Base-by-base conservation (phyloP, 2,888 invertebrate genomes). In the Mayetiola destructor region DNA sequence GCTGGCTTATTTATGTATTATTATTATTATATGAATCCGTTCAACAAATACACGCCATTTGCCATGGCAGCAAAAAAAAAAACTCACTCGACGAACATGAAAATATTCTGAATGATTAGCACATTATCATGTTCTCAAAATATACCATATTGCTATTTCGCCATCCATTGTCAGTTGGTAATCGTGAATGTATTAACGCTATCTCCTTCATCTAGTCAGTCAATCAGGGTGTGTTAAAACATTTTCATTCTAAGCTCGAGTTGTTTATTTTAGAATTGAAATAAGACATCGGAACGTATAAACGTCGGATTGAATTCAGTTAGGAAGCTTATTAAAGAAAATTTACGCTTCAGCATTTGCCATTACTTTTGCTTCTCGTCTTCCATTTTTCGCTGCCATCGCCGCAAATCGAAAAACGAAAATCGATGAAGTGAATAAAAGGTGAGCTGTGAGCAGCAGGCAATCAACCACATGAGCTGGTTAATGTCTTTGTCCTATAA, bases 401-500 rank as follows among this genome's bases (percentile, higher is more conserved):
- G 10, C 23, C 23, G 12, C 21, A 12, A 2, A 12, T 23, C 21
- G 23, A 48, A 48, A 48, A 48, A 27, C 27, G 23, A 27, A 48
- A 6, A 23, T n/a, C 27, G 8, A 48, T 3, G n/a, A n/a, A n/a
- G n/a, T n/a, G n/a, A n/a, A n/a, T n/a, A n/a, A n/a, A n/a, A n/a
- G n/a, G n/a, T n/a, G n/a, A n/a, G n/a, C n/a, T n/a, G n/a, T n/a
- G n/a, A n/a, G n/a, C n/a, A n/a, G n/a, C n/a, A n/a, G n/a, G n/a
- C n/a, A n/a, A n/a, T n/a, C n/a, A n/a, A n/a, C n/a, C n/a, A n/a
- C n/a, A n/a, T n/a, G n/a, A n/a, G n/a, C n/a, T n/a, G n/a, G 6
- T 32, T 12, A 53, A 32, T 53, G 53, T 53, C 53, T 53, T 53
- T 53, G 53, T 53, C 53, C 53, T 53, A 53, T 53, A 53, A 53